Evolutionary conservation across 1,140 invertebrate species (phyloP).

Genomic region (Bombyx mori): ASM3026992v2 NC_085117.1:17199501-17200000

Average conservation of each 20-base stretch:
- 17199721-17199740: constrained; percentile 25
- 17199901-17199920: not conserved
- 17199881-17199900: not conserved
- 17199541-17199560: too few relatives aligned
- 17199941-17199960: too few relatives aligned
- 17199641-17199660: constrained; percentile 2
- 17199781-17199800: constrained; percentile 7
- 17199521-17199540: too few relatives aligned
- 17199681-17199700: constrained; percentile 22
- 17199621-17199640: not conserved
- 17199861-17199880: not conserved
- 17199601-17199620: too few relatives aligned
- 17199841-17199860: not conserved
- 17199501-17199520: not conserved
- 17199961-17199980: too few relatives aligned
- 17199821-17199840: constrained; percentile 18
- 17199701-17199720: constrained; percentile 19
- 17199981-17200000: too few relatives aligned
- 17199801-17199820: constrained; percentile 21
- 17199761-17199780: constrained; percentile 13
- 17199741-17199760: constrained; percentile 24
- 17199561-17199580: too few relatives aligned
- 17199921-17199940: too few relatives aligned
- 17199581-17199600: too few relatives aligned
- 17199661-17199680: constrained; percentile 17